Evolutionary conservation across 64 coral and sea anemone species (phyloP), one percentile per base, ranked within the genome.

Genomic region (Trachythela sp.): DNA sequence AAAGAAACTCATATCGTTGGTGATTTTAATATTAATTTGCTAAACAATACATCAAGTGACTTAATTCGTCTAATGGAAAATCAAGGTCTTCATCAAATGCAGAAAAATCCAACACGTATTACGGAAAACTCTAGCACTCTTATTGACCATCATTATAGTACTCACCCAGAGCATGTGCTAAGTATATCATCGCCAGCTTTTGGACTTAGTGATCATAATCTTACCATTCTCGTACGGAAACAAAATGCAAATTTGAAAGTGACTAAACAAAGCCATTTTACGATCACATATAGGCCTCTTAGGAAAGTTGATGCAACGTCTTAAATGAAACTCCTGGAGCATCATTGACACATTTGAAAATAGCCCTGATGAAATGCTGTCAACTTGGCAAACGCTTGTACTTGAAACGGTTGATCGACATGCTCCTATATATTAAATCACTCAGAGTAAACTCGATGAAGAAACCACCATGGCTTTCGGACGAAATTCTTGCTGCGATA

Each of bases 171-270:
- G 31, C 70, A 89, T 34, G 40, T 77, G 4, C 8, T 89, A 80
- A 89, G 17, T 22, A 51, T 80, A 18, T 30, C 87, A 83, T 80
- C 87, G 48, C 68, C 68, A 86, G 30, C 15, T 5, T 77, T 91
- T 91, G 90, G 84, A 7, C 60, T 91, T 13, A 91, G 90, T 35
- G 56, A 91, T 86, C 90, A 86, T 30, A 91, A 72, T 22, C 39
- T 84, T 18, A 91, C 84, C 42, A 33, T 86, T 70, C 71, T 91
- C 37, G 84, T 86, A 1, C 84, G 56, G 35, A 91, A 91, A 91
- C 84, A 86, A 86, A 91, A 86, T 91, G 90, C 84, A 86, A 91
- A 91, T 91, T 75, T 64, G 27, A 91, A 85, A 91, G n/a, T 9
- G 18, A 86, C 2, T 20, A 91, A 76, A 43, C 40, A 85, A 71